Percentiles rank a stretch among this genome's conserved stretches.
Conservation (phyloP, 2,888 invertebrate genomes). For the Stegophylla sp. region DNA sequence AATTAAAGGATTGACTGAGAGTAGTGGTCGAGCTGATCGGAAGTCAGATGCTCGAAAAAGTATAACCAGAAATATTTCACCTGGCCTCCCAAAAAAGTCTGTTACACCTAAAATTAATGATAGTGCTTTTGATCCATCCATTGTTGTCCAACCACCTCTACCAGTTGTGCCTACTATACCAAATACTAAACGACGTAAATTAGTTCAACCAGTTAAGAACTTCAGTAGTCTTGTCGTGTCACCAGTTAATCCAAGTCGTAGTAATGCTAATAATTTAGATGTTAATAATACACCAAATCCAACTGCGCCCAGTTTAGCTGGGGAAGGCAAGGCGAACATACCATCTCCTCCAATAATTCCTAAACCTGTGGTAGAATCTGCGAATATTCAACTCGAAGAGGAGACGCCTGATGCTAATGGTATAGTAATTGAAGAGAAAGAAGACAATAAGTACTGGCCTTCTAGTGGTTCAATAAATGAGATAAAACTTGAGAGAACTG, state of each 20-base stretch:
- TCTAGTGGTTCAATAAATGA: conserved; percentile 37
- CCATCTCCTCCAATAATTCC: conserved; percentile 60
- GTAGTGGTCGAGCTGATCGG: conserved; percentile 61
- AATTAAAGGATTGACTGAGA: conserved; percentile 86
- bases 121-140: conserved; percentile 43
- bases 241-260: conserved; percentile 60
- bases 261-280: conserved; percentile 59
- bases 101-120: conserved; percentile 46
- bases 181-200: conserved; percentile 61
- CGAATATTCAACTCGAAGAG: conserved; percentile 55
- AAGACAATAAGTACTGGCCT: conserved; percentile 39
- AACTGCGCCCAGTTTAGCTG: conserved; percentile 60
- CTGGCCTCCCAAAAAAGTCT: conserved; percentile 55
- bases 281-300: conserved; percentile 59
- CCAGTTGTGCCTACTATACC: conserved; percentile 43
- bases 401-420: conserved; percentile 32
- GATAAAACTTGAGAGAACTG: conserved; percentile 47
- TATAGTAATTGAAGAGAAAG: conserved; percentile 40
- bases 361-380: conserved; percentile 57
- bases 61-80: conserved; percentile 44
- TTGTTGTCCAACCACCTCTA: conserved; percentile 22
- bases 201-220: conserved; percentile 61
- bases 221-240: conserved; percentile 60
- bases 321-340: conserved; percentile 60
- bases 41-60: conserved; percentile 60